These are phyloP conservation scores for Galeruca laticollis DNA, from an alignment of 2,888 invertebrate genomes.

Conservation along the genomic window DNA sequence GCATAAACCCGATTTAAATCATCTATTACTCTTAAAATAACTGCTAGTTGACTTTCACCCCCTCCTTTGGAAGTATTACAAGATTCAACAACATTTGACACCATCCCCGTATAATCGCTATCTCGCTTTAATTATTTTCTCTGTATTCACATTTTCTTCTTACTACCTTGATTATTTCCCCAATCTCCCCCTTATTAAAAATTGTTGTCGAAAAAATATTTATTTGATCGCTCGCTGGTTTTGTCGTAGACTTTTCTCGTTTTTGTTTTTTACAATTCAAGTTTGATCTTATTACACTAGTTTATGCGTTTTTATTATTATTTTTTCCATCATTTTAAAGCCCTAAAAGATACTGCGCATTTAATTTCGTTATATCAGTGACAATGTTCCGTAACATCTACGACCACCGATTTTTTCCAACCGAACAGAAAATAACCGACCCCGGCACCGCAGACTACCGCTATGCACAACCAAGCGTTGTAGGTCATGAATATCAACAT, in stretches of 20 bases:
- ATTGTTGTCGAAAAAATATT: no score
- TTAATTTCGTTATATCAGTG: constrained; percentile 71
- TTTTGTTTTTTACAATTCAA: neutral
- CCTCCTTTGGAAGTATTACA: no score
- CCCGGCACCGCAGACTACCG: constrained; percentile 89
- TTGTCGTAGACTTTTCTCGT: constrained; percentile 23
- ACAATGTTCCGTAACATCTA: constrained; percentile 96
- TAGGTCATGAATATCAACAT: constrained; percentile 99
- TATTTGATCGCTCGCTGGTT: no score
- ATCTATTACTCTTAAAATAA: no score
- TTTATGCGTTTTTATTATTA: constrained; percentile 14
- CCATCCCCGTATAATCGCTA: no score
- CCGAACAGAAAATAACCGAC: constrained; percentile 95
- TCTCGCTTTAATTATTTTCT: no score
- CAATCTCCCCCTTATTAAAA: no score
- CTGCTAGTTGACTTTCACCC: no score
- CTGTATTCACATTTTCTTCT: no score
- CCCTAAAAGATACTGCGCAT: constrained; percentile 40
- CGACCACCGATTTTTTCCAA: constrained; percentile 93
- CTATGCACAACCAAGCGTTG: constrained; percentile 92
- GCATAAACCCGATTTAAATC: no score
- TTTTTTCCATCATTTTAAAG: constrained; percentile 32
- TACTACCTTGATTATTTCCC: no score
- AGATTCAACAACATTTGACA: no score
- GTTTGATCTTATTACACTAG: constrained; percentile 29